phyloP scores from a whole-genome alignment of 1,140 invertebrate species.

The Drosophila sulfurigaster region DNA sequence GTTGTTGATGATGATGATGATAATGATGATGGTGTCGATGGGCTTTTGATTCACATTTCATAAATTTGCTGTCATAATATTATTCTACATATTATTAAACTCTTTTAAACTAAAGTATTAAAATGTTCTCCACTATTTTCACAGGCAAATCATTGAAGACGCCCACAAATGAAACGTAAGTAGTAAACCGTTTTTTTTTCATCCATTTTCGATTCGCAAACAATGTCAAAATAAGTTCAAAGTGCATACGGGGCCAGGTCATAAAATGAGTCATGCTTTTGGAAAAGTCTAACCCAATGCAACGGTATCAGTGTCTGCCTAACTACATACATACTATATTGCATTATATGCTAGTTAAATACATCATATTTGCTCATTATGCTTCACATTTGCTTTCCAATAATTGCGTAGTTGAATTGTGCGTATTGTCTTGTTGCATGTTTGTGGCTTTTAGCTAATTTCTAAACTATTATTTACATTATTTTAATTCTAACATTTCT shows the following conservation, averaged over 20 bases:
- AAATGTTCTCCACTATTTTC: constrained; percentile 20
- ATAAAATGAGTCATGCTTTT: constrained; percentile 40
- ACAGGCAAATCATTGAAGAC: constrained; percentile 84
- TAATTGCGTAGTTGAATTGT: constrained; percentile 64
- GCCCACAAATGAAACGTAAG: constrained; percentile 84
- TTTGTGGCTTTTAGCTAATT: constrained; percentile 42
- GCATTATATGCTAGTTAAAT: constrained; percentile 13
- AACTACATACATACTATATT: constrained; percentile 12
- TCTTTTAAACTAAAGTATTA: neutral
- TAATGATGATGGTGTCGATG: constrained; percentile 32
- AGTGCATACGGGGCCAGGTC: constrained; percentile 63
- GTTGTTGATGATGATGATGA: constrained; percentile 37
- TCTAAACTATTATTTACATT: constrained; percentile 33
- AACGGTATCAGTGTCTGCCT: constrained; percentile 75
- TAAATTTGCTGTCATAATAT: constrained; percentile 1
- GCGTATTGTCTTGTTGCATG: constrained; percentile 65
- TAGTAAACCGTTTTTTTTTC: constrained; percentile 27
- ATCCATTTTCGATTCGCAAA: neutral
- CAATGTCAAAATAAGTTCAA: constrained; percentile 63
- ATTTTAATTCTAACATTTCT: constrained; percentile 14
- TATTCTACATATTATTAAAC: neutral
- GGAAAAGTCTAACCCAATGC: constrained; percentile 48
- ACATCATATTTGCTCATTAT: constrained; percentile 12
- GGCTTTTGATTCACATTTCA: constrained; percentile 15
- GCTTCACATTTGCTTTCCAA: constrained; percentile 29